Percentiles rank a stretch among this genome's conserved stretches.
Conservation (phyloP, 1,140 invertebrate genomes). For the Leptinotarsa undecemlineata region DNA sequence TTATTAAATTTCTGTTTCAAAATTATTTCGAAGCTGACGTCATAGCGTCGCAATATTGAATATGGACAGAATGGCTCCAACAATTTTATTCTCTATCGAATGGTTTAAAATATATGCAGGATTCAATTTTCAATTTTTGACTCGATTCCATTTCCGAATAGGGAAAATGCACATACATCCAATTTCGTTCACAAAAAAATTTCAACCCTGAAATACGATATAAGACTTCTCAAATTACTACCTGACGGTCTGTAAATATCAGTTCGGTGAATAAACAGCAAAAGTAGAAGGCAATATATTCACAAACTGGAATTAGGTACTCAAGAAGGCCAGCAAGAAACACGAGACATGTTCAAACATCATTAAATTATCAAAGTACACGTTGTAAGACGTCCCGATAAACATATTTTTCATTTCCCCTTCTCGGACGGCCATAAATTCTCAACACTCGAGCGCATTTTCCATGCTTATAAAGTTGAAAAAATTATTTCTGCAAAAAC, state of each 20-base stretch:
- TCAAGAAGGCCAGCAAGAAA: conserved; percentile 27
- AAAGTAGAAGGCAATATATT: conserved; percentile 7
- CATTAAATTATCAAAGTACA: conserved; percentile 35
- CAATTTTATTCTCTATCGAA: no score
- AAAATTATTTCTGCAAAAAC: background rate
- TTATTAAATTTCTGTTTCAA: no score
- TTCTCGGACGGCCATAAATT: conserved; percentile 8
- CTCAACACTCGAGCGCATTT: background rate
- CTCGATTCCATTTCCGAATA: no score
- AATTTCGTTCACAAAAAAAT: background rate
- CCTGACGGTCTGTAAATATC: background rate
- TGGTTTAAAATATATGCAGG: no score
- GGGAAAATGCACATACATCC: no score
- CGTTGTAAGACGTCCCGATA: conserved; percentile 22
- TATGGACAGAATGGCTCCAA: no score
- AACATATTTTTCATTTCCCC: conserved; percentile 20
- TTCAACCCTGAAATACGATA: background rate
- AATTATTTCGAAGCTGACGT: no score
- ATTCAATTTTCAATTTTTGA: no score
- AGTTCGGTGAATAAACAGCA: conserved; percentile 3
- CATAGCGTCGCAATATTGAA: no score
- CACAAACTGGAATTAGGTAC: conserved; percentile 19
- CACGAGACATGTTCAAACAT: conserved; percentile 36
- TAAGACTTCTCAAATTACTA: background rate
- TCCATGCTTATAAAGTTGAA: conserved; percentile 9